Evolutionary conservation across 1,140 invertebrate species (phyloP).

Genomic region (Drosophila melanica): DNA sequence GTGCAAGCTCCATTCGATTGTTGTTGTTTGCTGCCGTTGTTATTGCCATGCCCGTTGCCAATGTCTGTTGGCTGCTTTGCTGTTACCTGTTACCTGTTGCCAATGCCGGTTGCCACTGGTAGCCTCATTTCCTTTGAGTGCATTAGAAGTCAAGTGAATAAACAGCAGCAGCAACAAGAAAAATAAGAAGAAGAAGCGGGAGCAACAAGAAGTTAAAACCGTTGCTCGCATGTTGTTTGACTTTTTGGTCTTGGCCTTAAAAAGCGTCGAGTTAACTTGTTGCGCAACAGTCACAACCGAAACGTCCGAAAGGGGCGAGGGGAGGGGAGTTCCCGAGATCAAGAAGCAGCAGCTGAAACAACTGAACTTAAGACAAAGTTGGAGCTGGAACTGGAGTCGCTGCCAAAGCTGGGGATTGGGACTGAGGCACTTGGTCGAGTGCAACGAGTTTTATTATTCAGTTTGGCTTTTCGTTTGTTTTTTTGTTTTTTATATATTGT

Average conservation of each 20-base stretch:
- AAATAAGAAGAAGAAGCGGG: slow-evolving; percentile 20
- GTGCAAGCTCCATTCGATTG: background rate
- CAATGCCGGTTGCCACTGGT: slow-evolving; percentile 54
- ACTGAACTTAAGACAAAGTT: background rate
- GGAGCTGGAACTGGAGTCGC: slow-evolving; percentile 18
- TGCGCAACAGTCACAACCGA: slow-evolving; percentile 56
- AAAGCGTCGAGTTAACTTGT: slow-evolving; percentile 56
- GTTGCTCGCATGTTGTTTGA: slow-evolving; percentile 43
- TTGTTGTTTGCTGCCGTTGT: slow-evolving; percentile 23
- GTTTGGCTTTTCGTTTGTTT: slow-evolving; percentile 22
- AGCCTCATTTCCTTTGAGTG: slow-evolving; percentile 70
- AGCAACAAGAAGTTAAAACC: slow-evolving; percentile 32
- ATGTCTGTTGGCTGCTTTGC: slow-evolving; percentile 23
- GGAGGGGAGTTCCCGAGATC: background rate
- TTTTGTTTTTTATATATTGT: background rate
- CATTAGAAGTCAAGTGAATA: slow-evolving; percentile 71
- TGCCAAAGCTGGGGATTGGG: background rate
- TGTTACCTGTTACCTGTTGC: slow-evolving; percentile 29
- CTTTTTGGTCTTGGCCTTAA: slow-evolving; percentile 66
- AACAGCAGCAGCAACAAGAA: slow-evolving; percentile 37
- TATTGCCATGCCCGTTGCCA: slow-evolving; percentile 10
- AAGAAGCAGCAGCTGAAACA: slow-evolving; percentile 18
- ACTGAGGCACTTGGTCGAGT: slow-evolving; percentile 47
- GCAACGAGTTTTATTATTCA: slow-evolving; percentile 48
- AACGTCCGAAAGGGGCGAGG: slow-evolving; percentile 19